Conservation (phyloP, 2,113 vertebrate species). For the Hemicordylus capensis region DNA sequence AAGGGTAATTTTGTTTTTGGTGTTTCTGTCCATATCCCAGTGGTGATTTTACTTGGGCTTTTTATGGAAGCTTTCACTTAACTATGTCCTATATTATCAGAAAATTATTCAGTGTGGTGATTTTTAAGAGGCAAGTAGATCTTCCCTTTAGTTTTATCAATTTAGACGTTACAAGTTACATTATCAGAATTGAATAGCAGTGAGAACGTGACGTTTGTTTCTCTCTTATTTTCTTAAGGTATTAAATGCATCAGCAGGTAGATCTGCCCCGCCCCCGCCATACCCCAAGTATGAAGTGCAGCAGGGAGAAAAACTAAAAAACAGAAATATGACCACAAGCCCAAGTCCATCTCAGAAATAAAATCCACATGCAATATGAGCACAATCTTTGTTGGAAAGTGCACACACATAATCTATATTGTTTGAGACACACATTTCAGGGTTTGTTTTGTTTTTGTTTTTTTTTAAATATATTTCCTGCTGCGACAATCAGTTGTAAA, state of each 20-base stretch:
- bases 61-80: slow-evolving; percentile 24
- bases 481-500: slow-evolving; percentile 26
- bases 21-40: slow-evolving; percentile 13
- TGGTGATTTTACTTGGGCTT: slow-evolving; percentile 40
- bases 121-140: not conserved
- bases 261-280: not conserved
- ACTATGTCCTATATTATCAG: not conserved
- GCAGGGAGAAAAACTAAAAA: slow-evolving; percentile 22
- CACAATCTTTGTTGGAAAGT: not conserved
- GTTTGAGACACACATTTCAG: not conserved
- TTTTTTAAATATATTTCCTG: slow-evolving; percentile 23
- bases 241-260: not conserved
- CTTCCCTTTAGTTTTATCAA: slow-evolving; percentile 41
- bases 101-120: not conserved
- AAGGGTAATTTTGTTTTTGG: slow-evolving; percentile 21
- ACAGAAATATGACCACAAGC: not conserved
- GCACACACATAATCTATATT: not conserved
- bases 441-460: slow-evolving; percentile 16
- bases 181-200: slow-evolving; percentile 40
- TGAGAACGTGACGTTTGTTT: slow-evolving; percentile 36
- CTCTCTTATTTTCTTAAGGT: slow-evolving; percentile 23
- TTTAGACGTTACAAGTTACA: slow-evolving; percentile 42
- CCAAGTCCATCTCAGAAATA: slow-evolving; percentile 9
- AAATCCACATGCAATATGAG: slow-evolving; percentile 6
- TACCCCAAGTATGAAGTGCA: slow-evolving; percentile 24